Conservation (phyloP, 1,140 invertebrate genomes). For the Drosophila busckii region DNA sequence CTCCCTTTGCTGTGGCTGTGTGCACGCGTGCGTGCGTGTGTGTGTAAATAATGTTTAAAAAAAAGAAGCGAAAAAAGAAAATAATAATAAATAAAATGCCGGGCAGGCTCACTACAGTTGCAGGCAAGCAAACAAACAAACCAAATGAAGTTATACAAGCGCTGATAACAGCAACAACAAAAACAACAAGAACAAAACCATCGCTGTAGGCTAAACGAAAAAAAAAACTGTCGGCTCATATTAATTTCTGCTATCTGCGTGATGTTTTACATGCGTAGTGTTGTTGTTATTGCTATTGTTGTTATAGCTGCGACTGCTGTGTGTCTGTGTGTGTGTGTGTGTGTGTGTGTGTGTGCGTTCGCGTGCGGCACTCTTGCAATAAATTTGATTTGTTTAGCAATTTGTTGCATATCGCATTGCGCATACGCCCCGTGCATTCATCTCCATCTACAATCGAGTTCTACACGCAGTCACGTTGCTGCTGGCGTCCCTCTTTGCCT, state of each 20-base stretch:
- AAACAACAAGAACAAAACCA: slow-evolving; percentile 4
- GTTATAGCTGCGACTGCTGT: slow-evolving; percentile 13
- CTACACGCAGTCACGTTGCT: slow-evolving; percentile 37
- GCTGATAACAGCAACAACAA: slow-evolving; percentile 49
- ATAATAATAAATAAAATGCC: no score
- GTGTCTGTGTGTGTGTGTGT: no score
- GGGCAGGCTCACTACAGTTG: slow-evolving; percentile 27
- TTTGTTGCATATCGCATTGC: slow-evolving; percentile 76
- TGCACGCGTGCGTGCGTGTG: slow-evolving; percentile 12
- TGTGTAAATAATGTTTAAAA: slow-evolving; percentile 52
- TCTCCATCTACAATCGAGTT: no score
- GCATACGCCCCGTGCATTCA: slow-evolving; percentile 71
- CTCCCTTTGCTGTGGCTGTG: background rate
- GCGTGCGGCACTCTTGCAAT: slow-evolving; percentile 51
- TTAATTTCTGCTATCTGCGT: slow-evolving; percentile 66
- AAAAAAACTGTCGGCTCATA: slow-evolving; percentile 46
- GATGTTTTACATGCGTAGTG: slow-evolving; percentile 57
- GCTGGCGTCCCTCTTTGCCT: background rate
- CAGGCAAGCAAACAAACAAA: slow-evolving; percentile 26
- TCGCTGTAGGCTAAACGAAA: slow-evolving; percentile 17
- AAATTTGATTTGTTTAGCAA: slow-evolving; percentile 78
- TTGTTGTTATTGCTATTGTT: background rate
- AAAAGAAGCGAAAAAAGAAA: no score
- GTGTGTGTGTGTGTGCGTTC: no score
- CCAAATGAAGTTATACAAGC: slow-evolving; percentile 70